These are phyloP conservation scores for Andrena flavipes DNA, from an alignment of 2,888 invertebrate genomes.

Conservation along the genomic window DNA sequence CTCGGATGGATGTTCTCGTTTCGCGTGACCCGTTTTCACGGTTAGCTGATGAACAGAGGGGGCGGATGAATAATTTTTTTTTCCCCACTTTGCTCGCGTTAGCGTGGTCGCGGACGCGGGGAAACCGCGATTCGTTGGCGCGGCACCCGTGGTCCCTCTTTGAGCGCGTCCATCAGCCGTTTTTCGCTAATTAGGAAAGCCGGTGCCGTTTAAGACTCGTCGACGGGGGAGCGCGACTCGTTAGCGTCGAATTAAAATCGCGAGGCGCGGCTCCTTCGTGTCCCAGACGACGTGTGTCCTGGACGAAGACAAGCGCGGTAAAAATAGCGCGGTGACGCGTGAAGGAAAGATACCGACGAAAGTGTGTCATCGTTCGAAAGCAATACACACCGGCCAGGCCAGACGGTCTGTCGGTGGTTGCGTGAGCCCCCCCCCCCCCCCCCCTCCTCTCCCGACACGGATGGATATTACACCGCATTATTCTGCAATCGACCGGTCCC, in stretches of 20 bases:
- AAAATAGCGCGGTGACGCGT: constrained; percentile 53
- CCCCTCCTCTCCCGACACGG: constrained; percentile 30
- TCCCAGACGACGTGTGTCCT: constrained; percentile 9
- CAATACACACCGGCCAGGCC: constrained; percentile 38
- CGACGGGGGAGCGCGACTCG: constrained; percentile 9
- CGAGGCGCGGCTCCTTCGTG: no score
- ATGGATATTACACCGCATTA: constrained; percentile 51
- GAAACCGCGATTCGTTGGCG: background rate
- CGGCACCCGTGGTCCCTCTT: background rate
- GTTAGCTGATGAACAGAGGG: background rate
- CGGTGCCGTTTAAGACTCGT: background rate
- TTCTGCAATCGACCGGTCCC: constrained; percentile 58
- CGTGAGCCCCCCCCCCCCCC: constrained; percentile 50
- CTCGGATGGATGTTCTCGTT: constrained; percentile 48
- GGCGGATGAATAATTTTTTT: constrained; percentile 29
- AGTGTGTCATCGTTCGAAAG: constrained; percentile 67
- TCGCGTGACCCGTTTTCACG: constrained; percentile 43
- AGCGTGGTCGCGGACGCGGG: background rate
- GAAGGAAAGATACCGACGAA: constrained; percentile 56
- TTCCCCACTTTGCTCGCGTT: background rate
- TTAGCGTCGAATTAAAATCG: constrained; percentile 28
- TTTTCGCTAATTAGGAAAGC: constrained; percentile 1
- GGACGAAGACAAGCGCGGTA: constrained; percentile 22
- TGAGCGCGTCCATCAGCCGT: background rate
- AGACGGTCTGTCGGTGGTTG: constrained; percentile 58